Percentiles rank a stretch among this genome's conserved stretches.
phyloP scores from a whole-genome alignment of 2,797 vertebrate genomes.

The Sarcoramphus papa region DNA sequence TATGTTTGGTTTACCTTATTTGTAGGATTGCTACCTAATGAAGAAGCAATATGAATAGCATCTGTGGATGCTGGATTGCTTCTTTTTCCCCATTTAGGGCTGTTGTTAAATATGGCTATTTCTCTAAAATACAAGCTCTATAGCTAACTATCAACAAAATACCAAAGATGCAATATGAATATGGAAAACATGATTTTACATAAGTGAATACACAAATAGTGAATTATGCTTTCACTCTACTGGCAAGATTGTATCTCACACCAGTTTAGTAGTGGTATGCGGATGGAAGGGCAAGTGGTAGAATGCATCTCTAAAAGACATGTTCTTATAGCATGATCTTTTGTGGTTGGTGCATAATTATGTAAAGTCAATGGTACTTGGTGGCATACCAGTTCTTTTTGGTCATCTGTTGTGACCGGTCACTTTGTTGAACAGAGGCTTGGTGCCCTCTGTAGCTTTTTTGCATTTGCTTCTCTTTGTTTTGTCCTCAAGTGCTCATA shows the following conservation, averaged over 20 bases:
- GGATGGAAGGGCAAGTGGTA: neutral
- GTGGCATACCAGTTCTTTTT: neutral
- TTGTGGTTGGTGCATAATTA: neutral
- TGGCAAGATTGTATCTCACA: neutral
- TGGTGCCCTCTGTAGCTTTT: neutral
- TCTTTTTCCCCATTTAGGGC: neutral
- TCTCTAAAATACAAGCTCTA: neutral
- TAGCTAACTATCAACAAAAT: neutral
- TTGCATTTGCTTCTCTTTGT: neutral
- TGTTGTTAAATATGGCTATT: neutral
- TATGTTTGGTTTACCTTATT: neutral
- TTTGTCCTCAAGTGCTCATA: neutral
- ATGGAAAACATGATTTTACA: neutral
- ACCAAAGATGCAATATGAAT: neutral
- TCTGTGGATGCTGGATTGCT: neutral
- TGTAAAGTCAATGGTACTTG: neutral
- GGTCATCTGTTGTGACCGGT: neutral
- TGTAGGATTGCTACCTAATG: neutral
- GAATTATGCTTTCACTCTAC: neutral
- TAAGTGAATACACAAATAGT: neutral
- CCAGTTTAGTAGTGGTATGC: neutral
- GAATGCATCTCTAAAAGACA: neutral
- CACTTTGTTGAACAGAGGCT: neutral
- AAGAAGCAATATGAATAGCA: neutral
- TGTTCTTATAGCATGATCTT: neutral